Evolutionary conservation across 1,140 invertebrate genomes (phyloP), one percentile per base, ranked within the genome.

Genomic region (Listronotus oregonensis): DNA sequence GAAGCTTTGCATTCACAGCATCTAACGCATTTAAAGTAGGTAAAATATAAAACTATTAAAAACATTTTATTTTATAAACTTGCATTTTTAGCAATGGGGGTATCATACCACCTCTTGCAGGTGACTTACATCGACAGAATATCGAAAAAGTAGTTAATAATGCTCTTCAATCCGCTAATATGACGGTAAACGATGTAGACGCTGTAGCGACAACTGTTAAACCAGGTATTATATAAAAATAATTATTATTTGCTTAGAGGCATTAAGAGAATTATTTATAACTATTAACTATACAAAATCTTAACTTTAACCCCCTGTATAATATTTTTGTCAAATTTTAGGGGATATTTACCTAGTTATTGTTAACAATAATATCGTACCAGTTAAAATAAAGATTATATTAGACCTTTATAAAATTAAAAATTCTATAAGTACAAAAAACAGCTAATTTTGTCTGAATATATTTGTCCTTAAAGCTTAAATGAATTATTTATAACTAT

Each of bases 161-260:
- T 63, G 89, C 93, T 34, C 73, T 97, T 9, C 67, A 79, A 40
- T 77, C 82, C 55, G 87, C 93, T 10, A 81, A 84, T 42, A 46
- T 94, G n/a, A 77, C 75, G 46, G 76, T 93, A n/a, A 75, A 85
- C 46, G 87, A 96, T 77, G 51, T 98, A 42, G 88, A 92, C 85
- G 95, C 94, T n/a, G 87, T 98, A 72, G 96, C 96, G 49, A 87
- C 92, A 1, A 97, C 96, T 21, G 86, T 89, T 0, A 91, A 91
- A 79, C 97, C 97, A 56, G 96, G 87, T 83, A 69, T 62, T 55
- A 17, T 55, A 55, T 27, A 57, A 40, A 15, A 27, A 18, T 50
- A 18, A 17, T 50, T 50, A 3, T 21, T 27, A 14, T 50, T 3
- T 50, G 14, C 14, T 46, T 14, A 3, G 2, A 39, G n/a, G 32